Percentiles rank a stretch among this genome's conserved stretches.
These are phyloP conservation scores for Rotaria magnacalcarata DNA, from an alignment of 2,888 invertebrate genomes.

Conservation along the genomic window DNA sequence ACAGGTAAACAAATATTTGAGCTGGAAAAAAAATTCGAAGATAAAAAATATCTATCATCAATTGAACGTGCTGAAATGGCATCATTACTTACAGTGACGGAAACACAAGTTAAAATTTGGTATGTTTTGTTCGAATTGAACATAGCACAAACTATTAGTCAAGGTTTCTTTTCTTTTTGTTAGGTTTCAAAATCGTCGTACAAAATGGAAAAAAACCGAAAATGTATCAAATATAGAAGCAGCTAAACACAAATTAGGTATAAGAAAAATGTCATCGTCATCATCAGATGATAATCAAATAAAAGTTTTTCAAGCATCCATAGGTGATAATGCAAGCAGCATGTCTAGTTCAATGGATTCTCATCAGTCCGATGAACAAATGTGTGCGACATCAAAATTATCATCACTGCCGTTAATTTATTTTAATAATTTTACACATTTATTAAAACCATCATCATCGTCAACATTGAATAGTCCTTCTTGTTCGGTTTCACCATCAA, in stretches of 20 bases:
- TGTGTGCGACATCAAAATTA: background rate
- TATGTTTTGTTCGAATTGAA: conserved; percentile 36
- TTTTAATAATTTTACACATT: background rate
- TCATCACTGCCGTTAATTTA: background rate
- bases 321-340: background rate
- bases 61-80: conserved; percentile 91
- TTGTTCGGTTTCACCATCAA: too few species aligned
- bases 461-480: too few species aligned
- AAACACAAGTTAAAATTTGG: conserved; percentile 74
- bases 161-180: too few species aligned
- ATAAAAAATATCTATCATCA: conserved; percentile 89
- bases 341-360: background rate
- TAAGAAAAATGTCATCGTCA: background rate
- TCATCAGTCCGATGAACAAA: background rate
- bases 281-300: background rate
- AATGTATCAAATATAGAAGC: conserved; percentile 81
- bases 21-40: conserved; percentile 87
- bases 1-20: conserved; percentile 92
- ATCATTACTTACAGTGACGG: conserved; percentile 83
- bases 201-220: conserved; percentile 84
- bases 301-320: background rate
- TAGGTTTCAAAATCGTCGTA: conserved; percentile 81
- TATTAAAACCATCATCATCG: too few species aligned
- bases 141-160: conserved; percentile 62
- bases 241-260: background rate